Evolutionary conservation across 2,888 invertebrate genomes (phyloP).

Genomic region (Nomada fabriciana): DNA sequence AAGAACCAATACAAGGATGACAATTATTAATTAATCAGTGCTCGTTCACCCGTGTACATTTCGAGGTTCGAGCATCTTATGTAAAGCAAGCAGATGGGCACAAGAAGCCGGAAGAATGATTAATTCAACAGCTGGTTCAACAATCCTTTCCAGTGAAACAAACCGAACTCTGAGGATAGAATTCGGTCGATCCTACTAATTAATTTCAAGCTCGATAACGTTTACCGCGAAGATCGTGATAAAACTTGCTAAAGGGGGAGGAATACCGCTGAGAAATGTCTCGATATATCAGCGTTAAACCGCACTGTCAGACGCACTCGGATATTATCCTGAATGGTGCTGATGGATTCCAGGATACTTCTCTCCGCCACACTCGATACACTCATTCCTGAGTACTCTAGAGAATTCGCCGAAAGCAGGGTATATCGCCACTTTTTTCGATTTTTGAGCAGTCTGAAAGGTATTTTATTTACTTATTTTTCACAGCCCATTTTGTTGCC

Average conservation of each 20-base stretch:
- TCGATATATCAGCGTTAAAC: slow-evolving; percentile 77
- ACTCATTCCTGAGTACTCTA: slow-evolving; percentile 50
- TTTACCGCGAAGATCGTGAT: slow-evolving; percentile 52
- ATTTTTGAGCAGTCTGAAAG: not conserved
- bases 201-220: slow-evolving; percentile 52
- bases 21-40: no score
- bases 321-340: slow-evolving; percentile 75
- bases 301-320: slow-evolving; percentile 73
- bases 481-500: not conserved
- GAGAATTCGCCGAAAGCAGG: slow-evolving; percentile 1
- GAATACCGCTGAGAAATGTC: slow-evolving; percentile 74
- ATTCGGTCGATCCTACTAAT: slow-evolving; percentile 46
- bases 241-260: slow-evolving; percentile 63
- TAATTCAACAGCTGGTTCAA: slow-evolving; percentile 13
- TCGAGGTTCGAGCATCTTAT: not conserved
- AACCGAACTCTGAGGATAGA: slow-evolving; percentile 16
- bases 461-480: not conserved
- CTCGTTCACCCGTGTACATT: no score
- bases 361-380: slow-evolving; percentile 71
- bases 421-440: not conserved
- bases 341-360: slow-evolving; percentile 74
- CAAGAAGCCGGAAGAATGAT: slow-evolving; percentile 27
- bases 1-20: no score
- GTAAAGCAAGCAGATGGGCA: not conserved
- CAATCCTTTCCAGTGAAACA: not conserved